Evolutionary conservation across 2,113 vertebrate species (phyloP).

Genomic region (Pitta sordida): DNA sequence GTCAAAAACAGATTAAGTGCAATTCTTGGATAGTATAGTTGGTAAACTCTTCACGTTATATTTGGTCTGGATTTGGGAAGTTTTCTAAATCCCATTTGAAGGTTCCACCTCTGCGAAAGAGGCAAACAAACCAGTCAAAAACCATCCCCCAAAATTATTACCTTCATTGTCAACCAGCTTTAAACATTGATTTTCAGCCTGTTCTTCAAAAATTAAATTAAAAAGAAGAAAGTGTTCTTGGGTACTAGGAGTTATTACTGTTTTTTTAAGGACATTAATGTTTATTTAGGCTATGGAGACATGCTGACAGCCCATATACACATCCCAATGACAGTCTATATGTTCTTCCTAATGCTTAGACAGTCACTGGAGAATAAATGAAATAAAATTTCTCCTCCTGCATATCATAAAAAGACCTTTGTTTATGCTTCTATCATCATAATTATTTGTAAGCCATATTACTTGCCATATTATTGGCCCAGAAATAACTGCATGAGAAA

Average conservation of each 20-base stretch:
- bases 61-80: not conserved
- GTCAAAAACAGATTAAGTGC: not conserved
- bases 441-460: not conserved
- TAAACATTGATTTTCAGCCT: not conserved
- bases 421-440: not conserved
- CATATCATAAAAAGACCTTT: not conserved
- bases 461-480: not conserved
- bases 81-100: not conserved
- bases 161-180: not conserved
- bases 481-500: slow-evolving; percentile 17
- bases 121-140: not conserved
- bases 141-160: not conserved
- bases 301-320: not conserved
- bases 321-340: not conserved
- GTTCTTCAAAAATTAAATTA: not conserved
- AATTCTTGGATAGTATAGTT: not conserved
- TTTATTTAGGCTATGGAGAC: not conserved
- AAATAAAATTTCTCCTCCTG: not conserved
- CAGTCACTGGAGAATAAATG: not conserved
- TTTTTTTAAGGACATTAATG: not conserved
- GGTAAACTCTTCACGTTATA: not conserved
- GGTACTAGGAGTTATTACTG: not conserved
- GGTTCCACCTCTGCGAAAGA: not conserved
- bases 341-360: not conserved
- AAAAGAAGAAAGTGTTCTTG: not conserved